Evolutionary conservation across 2,113 vertebrate genomes (phyloP).

Genomic region (Lampris megalopsis): DNA sequence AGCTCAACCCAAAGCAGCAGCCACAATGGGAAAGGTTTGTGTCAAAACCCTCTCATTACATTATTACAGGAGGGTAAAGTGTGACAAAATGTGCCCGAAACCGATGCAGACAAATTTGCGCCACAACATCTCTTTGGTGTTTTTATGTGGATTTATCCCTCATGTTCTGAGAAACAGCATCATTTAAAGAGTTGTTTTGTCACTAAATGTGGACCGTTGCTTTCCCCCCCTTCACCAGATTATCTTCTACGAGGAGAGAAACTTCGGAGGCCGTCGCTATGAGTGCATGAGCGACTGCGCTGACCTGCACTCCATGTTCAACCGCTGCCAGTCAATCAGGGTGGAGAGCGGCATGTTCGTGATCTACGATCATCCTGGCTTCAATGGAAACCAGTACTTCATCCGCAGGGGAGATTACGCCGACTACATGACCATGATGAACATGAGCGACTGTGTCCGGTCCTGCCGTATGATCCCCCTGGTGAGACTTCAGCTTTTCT

Average conservation of each 20-base stretch:
- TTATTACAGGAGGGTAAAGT: not conserved
- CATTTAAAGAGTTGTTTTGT: not conserved
- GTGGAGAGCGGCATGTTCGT: slow-evolving; percentile 77
- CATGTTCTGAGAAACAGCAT: not conserved
- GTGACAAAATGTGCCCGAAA: not conserved
- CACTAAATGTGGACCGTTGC: not conserved
- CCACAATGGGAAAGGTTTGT: slow-evolving; percentile 75
- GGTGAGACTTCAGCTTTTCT: slow-evolving; percentile 45
- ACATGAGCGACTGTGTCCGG: slow-evolving; percentile 71
- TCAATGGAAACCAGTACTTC: slow-evolving; percentile 77
- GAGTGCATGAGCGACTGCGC: slow-evolving; percentile 71
- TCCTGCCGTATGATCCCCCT: slow-evolving; percentile 74
- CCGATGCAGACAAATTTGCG: too few species aligned
- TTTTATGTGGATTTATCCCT: too few species aligned
- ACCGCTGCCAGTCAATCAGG: slow-evolving; percentile 68
- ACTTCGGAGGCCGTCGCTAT: slow-evolving; percentile 67
- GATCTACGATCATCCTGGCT: slow-evolving; percentile 73
- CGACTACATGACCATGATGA: slow-evolving; percentile 69
- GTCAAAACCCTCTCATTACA: not conserved
- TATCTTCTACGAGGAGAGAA: slow-evolving; percentile 68
- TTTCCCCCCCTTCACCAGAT: slow-evolving; percentile 55
- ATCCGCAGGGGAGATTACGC: slow-evolving; percentile 76
- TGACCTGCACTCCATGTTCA: slow-evolving; percentile 71
- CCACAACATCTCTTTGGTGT: too few species aligned
- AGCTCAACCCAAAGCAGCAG: slow-evolving; percentile 18